Conservation (phyloP, 92 coral and sea anemone species). For the Zoanthus solanderi region DNA sequence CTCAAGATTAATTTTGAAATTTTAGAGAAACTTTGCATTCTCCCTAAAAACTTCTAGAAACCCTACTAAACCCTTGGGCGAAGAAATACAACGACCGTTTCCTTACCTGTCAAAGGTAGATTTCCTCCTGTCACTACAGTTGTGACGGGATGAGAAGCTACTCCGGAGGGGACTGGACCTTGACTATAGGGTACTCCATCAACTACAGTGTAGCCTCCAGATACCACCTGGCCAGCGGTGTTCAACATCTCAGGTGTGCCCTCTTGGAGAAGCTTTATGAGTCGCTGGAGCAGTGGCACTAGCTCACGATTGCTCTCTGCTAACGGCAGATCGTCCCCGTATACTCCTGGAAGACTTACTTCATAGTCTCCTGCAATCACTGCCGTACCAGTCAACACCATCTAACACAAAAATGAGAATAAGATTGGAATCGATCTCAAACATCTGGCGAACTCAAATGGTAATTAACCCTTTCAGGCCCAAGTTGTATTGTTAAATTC, state of each 20-base stretch:
- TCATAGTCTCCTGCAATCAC: constrained; percentile 92
- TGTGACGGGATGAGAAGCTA: constrained; percentile 33
- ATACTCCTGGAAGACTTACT: constrained; percentile 78
- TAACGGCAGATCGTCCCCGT: constrained; percentile 92
- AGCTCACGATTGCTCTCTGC: constrained; percentile 93
- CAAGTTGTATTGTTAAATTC: too few relatives aligned
- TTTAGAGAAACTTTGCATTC: too few relatives aligned
- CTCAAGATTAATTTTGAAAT: too few relatives aligned
- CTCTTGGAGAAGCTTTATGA: constrained; percentile 87
- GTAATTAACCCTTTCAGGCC: too few relatives aligned
- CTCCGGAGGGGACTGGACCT: constrained; percentile 10
- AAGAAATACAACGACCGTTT: neutral
- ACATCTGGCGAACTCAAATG: too few relatives aligned
- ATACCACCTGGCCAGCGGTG: constrained; percentile 81
- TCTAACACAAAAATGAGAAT: constrained; percentile 45
- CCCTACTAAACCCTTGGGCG: too few relatives aligned
- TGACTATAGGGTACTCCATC: constrained; percentile 56
- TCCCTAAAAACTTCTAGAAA: too few relatives aligned
- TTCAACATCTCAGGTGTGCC: constrained; percentile 80
- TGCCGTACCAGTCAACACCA: constrained; percentile 85
- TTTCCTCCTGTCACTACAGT: constrained; percentile 36
- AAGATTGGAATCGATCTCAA: neutral
- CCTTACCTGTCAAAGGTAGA: constrained; percentile 14
- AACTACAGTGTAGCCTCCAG: constrained; percentile 59
- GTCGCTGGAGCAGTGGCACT: constrained; percentile 91